Evolutionary conservation across 2,113 vertebrate genomes (phyloP).

Genomic region (Tapirus terrestris): DNA sequence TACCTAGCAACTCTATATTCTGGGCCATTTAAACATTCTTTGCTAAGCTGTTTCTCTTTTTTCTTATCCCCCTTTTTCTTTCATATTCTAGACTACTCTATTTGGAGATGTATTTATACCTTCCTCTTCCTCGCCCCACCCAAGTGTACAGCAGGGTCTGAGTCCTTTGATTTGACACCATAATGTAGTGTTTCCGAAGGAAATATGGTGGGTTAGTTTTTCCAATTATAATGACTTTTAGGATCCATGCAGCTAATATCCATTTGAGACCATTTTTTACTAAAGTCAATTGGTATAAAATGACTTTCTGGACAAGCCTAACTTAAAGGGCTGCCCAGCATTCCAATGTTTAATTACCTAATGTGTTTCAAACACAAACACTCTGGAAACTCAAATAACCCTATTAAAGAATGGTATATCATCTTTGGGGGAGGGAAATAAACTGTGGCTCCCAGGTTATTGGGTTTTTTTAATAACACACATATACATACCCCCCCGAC

Average conservation of each 20-base stretch:
- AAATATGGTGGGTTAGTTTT: constrained; percentile 4
- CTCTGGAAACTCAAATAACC: constrained; percentile 34
- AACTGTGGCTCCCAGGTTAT: neutral
- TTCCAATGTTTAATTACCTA: constrained; percentile 59
- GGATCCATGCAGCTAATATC: neutral
- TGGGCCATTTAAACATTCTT: neutral
- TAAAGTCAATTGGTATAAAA: constrained; percentile 30
- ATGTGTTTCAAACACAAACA: constrained; percentile 50
- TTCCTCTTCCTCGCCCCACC: neutral
- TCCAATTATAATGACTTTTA: constrained; percentile 42
- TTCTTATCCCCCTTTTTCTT: neutral
- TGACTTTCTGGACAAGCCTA: constrained; percentile 18
- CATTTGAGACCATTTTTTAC: constrained; percentile 21
- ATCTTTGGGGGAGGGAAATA: neutral
- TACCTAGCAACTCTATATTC: neutral
- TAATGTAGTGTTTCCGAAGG: constrained; percentile 22
- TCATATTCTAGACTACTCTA: neutral
- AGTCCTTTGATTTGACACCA: neutral
- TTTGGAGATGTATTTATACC: neutral
- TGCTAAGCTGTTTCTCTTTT: neutral
- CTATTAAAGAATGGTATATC: constrained; percentile 30
- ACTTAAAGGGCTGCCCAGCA: neutral
- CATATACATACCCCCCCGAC: neutral
- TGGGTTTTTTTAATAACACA: neutral
- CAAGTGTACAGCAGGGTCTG: neutral